These are phyloP conservation scores for Rhabdophis nuchalis DNA, from an alignment of 2,797 vertebrate genomes.

Conservation along the genomic window DNA sequence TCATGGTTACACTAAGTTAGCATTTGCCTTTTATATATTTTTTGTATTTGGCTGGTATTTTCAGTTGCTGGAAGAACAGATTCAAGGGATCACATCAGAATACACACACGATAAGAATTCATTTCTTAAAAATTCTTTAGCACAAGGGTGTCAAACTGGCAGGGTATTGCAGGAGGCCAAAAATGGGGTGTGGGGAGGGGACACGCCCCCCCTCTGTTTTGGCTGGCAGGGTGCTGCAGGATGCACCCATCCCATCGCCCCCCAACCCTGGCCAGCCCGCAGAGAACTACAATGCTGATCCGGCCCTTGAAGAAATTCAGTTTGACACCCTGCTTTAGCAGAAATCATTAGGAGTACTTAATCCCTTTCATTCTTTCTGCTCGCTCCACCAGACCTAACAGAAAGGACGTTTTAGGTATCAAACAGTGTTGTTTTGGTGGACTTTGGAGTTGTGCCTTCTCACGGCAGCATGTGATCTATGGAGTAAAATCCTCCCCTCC, in stretches of 20 bases:
- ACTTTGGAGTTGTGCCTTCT: not conserved
- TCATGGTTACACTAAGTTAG: not conserved
- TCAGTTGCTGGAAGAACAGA: not conserved
- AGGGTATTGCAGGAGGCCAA: too few relatives aligned
- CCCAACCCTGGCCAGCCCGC: too few relatives aligned
- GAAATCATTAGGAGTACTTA: not conserved
- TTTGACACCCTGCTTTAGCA: not conserved
- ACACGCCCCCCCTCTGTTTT: too few relatives aligned
- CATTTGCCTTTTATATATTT: not conserved
- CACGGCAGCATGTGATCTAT: not conserved
- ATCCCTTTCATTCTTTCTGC: not conserved
- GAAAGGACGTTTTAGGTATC: not conserved
- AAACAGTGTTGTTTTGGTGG: not conserved
- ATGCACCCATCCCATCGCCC: too few relatives aligned
- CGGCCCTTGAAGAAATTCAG: too few relatives aligned
- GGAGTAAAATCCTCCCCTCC: not conserved
- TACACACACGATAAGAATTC: not conserved
- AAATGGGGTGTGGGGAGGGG: too few relatives aligned
- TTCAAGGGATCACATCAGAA: not conserved
- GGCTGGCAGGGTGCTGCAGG: too few relatives aligned
- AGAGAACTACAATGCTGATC: too few relatives aligned
- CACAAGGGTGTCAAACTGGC: not conserved
- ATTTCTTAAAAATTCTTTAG: not conserved
- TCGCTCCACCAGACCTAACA: not conserved
- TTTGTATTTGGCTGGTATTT: not conserved